Percentiles rank a stretch among this genome's conserved stretches.
These are phyloP conservation scores for Scrobipalpa atriplicella DNA, from an alignment of 2,888 invertebrate species.

Conservation along the genomic window DNA sequence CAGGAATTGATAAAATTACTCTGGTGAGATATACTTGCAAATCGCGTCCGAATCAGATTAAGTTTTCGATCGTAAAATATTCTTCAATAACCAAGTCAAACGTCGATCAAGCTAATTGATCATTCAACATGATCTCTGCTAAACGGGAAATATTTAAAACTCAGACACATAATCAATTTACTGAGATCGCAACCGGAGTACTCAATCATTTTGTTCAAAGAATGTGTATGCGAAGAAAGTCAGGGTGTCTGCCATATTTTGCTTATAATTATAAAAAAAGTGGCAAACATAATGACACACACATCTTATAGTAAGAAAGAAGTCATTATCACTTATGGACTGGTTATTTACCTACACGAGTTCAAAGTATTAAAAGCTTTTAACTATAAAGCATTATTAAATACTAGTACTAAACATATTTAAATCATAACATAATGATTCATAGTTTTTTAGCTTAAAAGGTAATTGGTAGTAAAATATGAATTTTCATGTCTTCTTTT, in stretches of 20 bases:
- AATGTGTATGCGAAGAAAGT: constrained; percentile 5
- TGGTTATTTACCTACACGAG: no score
- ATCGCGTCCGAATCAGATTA: constrained; percentile 42
- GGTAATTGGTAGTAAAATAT: no score
- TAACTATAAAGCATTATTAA: no score
- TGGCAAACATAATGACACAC: no score
- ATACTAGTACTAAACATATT: no score
- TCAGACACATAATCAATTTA: constrained; percentile 75
- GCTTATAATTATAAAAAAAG: no score
- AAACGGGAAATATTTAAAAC: constrained; percentile 70
- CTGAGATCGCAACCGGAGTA: constrained; percentile 62
- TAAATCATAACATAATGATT: no score
- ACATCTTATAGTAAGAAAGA: no score
- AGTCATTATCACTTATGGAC: no score
- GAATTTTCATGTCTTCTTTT: no score
- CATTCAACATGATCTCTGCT: constrained; percentile 62
- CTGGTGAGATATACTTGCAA: constrained; percentile 30
- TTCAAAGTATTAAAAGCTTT: no score
- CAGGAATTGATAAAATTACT: constrained; percentile 36
- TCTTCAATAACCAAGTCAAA: constrained; percentile 52
- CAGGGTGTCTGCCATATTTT: neutral
- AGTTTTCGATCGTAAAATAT: constrained; percentile 49
- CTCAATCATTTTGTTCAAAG: constrained; percentile 58
- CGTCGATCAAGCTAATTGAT: constrained; percentile 77
- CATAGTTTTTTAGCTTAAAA: no score